Percentiles rank a stretch among this genome's conserved stretches.
Evolutionary conservation across 2,113 vertebrate genomes (phyloP).

Genomic region (Aphyosemion australe): DNA sequence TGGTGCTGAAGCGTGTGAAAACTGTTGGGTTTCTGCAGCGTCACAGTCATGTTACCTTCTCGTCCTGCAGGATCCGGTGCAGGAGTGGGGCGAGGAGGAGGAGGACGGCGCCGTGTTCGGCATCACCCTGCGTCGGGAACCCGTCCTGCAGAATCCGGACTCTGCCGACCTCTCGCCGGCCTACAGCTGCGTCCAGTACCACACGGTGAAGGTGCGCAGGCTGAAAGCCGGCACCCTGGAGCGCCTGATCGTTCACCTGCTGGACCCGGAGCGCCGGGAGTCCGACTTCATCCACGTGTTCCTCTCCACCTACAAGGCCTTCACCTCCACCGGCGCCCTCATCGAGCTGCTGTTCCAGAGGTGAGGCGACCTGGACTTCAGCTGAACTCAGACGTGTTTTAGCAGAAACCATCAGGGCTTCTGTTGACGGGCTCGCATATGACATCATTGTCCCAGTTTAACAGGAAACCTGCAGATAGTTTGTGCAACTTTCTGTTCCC

Average conservation of each 20-base stretch:
- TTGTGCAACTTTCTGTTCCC: not conserved
- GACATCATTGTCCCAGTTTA: not conserved
- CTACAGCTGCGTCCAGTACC: constrained; percentile 82
- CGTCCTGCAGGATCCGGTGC: constrained; percentile 80
- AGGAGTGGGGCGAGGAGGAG: constrained; percentile 90
- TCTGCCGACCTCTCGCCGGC: constrained; percentile 2
- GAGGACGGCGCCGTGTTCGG: constrained; percentile 86
- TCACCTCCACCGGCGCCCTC: constrained; percentile 76
- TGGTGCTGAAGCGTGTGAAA: too few relatives aligned
- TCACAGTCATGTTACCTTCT: not conserved
- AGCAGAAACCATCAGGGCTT: constrained; percentile 1
- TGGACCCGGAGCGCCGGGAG: constrained; percentile 75
- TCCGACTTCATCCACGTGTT: constrained; percentile 79
- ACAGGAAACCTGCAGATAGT: not conserved
- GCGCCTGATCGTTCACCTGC: constrained; percentile 80
- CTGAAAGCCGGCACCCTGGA: constrained; percentile 84
- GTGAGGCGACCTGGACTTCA: constrained; percentile 51
- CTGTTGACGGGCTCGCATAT: too few relatives aligned
- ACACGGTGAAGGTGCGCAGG: constrained; percentile 84
- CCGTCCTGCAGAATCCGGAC: constrained; percentile 38
- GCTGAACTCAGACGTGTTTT: not conserved
- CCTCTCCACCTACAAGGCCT: constrained; percentile 86
- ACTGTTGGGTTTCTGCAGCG: not conserved
- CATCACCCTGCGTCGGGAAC: constrained; percentile 81
- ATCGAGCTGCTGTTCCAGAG: constrained; percentile 83